Percentiles rank a stretch among this genome's conserved stretches.
phyloP scores from a whole-genome alignment of 2,113 vertebrate genomes.

The Anhinga anhinga region DNA sequence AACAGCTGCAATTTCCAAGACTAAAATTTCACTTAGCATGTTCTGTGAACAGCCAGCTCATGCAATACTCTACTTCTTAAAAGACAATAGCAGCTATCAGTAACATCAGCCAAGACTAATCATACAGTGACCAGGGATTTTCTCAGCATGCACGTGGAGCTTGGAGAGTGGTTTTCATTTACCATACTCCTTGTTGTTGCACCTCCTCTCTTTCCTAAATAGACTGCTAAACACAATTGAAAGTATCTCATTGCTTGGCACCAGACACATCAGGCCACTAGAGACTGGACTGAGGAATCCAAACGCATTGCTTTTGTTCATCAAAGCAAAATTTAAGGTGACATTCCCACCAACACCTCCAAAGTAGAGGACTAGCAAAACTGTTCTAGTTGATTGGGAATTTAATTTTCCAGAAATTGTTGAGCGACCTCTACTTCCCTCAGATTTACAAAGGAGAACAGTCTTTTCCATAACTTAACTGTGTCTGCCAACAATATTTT shows the following conservation, averaged over 20 bases:
- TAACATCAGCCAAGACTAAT: background rate
- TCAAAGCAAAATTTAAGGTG: background rate
- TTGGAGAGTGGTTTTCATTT: background rate
- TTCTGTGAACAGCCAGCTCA: background rate
- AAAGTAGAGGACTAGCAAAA: background rate
- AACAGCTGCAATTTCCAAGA: background rate
- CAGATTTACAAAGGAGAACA: background rate
- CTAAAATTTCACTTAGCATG: background rate
- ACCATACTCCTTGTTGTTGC: background rate
- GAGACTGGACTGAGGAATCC: background rate
- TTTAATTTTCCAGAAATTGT: background rate
- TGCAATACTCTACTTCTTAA: background rate
- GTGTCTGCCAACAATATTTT: background rate
- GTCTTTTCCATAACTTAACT: background rate
- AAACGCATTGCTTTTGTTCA: background rate
- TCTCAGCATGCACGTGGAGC: background rate
- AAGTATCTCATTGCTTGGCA: background rate
- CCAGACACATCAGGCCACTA: background rate
- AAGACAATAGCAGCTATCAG: background rate
- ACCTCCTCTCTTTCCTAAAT: background rate
- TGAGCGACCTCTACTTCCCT: background rate
- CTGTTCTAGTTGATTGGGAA: background rate
- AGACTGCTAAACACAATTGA: background rate
- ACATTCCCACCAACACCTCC: background rate
- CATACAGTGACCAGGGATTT: background rate